Percentiles rank a stretch among this genome's conserved stretches.
These are phyloP conservation scores for Prorops nasuta DNA, from an alignment of 1,140 invertebrate genomes.

Conservation along the genomic window DNA sequence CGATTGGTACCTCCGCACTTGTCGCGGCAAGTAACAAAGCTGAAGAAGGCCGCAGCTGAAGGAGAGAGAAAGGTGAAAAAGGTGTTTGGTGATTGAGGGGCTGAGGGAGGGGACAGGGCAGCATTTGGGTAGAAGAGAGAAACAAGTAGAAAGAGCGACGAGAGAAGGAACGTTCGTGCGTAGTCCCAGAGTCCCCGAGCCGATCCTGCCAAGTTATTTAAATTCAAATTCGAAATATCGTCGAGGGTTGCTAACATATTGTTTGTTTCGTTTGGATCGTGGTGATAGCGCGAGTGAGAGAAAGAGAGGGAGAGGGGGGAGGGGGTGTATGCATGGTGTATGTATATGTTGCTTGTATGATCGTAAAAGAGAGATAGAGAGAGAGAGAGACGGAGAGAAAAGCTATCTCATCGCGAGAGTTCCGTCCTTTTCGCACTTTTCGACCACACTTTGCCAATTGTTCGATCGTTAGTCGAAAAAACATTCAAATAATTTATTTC, in stretches of 20 bases:
- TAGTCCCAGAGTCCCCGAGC: conserved; percentile 56
- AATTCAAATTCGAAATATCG: conserved; percentile 60
- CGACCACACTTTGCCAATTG: conserved; percentile 16
- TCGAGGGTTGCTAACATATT: conserved; percentile 58
- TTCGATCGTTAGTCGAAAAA: too few relatives aligned
- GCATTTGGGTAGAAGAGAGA: conserved; percentile 19
- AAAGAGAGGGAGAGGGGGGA: background rate
- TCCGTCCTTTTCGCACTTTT: conserved; percentile 11
- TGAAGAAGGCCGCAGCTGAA: too few relatives aligned
- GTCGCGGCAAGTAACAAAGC: too few relatives aligned
- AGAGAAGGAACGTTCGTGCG: conserved; percentile 44
- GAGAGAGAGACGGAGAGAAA: conserved; percentile 18
- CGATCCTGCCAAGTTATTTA: conserved; percentile 59
- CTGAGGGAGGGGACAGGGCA: conserved; percentile 21
- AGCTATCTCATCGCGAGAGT: conserved; percentile 29
- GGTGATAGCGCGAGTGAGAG: conserved; percentile 31
- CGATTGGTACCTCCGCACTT: too few relatives aligned
- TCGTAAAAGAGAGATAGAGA: too few relatives aligned
- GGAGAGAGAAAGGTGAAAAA: conserved; percentile 8
- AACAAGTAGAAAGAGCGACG: conserved; percentile 25
- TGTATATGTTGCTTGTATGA: too few relatives aligned
- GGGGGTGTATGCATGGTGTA: background rate
- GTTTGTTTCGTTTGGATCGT: conserved; percentile 55
- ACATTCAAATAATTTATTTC: too few relatives aligned
- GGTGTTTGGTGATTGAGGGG: conserved; percentile 9